phyloP scores from a whole-genome alignment of 2,797 vertebrate genomes.

The Aphelocoma californica region DNA sequence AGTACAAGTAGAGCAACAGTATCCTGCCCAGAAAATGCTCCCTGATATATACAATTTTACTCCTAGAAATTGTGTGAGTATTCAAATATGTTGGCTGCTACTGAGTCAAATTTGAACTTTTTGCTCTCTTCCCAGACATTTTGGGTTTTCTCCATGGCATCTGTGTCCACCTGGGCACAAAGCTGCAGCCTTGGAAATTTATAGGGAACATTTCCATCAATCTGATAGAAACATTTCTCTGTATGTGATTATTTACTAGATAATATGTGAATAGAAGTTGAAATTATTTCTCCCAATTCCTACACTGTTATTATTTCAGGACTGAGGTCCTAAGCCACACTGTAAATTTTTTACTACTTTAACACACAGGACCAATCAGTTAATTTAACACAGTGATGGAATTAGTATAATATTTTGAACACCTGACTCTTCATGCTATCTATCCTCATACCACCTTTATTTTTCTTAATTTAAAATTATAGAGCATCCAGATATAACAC shows the following conservation, averaged over 20 bases:
- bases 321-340: not conserved
- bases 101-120: not conserved
- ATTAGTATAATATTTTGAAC: not conserved
- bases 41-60: not conserved
- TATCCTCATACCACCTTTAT: not conserved
- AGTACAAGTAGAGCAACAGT: not conserved
- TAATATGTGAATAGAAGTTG: not conserved
- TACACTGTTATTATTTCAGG: not conserved
- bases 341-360: not conserved
- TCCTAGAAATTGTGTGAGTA: not conserved
- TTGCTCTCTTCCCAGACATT: not conserved
- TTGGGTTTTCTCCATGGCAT: not conserved
- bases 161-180: not conserved
- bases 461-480: not conserved
- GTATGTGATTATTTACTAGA: not conserved
- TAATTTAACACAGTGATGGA: not conserved
- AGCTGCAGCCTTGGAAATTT: not conserved
- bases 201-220: not conserved
- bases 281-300: not conserved
- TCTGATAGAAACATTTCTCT: not conserved
- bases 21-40: not conserved
- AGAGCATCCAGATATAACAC: not conserved
- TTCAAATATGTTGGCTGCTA: not conserved
- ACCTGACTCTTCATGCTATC: not conserved
- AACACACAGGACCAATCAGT: not conserved